phyloP scores from a whole-genome alignment of 2,888 invertebrate genomes.

The Tetanocera ferruginea region DNA sequence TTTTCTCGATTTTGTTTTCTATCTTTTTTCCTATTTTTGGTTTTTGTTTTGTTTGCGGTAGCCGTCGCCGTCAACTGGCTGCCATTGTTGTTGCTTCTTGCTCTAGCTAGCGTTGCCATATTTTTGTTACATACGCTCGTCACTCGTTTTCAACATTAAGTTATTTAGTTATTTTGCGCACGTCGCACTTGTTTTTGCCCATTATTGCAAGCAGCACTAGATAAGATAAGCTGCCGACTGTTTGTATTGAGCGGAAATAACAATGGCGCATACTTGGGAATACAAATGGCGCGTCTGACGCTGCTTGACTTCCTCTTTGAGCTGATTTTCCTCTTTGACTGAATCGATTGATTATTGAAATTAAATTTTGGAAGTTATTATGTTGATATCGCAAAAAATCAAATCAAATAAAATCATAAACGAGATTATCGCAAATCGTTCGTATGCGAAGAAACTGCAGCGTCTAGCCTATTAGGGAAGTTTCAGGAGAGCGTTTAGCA shows the following conservation, averaged over 20 bases:
- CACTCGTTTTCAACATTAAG: neutral
- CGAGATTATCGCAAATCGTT: too few relatives aligned
- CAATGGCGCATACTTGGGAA: slow-evolving; percentile 15
- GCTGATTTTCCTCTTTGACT: neutral
- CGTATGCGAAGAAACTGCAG: too few relatives aligned
- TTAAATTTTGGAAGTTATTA: slow-evolving; percentile 19
- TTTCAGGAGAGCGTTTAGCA: too few relatives aligned
- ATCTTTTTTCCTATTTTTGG: neutral
- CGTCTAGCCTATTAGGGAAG: too few relatives aligned
- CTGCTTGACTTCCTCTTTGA: slow-evolving; percentile 3
- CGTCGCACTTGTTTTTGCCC: slow-evolving; percentile 68
- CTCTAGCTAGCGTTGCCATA: neutral
- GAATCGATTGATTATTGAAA: slow-evolving; percentile 16
- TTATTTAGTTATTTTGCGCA: slow-evolving; percentile 58
- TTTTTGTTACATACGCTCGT: neutral
- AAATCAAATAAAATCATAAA: too few relatives aligned
- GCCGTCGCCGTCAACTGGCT: neutral
- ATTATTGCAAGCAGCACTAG: slow-evolving; percentile 42
- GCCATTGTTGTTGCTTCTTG: slow-evolving; percentile 12
- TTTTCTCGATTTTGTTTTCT: neutral
- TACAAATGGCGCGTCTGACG: slow-evolving; percentile 12
- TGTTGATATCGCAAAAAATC: neutral
- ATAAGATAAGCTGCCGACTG: neutral
- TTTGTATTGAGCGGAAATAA: slow-evolving; percentile 19
- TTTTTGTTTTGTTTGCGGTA: neutral